Conservation (phyloP, 2,888 invertebrate genomes). For the Andrena praecox region DNA sequence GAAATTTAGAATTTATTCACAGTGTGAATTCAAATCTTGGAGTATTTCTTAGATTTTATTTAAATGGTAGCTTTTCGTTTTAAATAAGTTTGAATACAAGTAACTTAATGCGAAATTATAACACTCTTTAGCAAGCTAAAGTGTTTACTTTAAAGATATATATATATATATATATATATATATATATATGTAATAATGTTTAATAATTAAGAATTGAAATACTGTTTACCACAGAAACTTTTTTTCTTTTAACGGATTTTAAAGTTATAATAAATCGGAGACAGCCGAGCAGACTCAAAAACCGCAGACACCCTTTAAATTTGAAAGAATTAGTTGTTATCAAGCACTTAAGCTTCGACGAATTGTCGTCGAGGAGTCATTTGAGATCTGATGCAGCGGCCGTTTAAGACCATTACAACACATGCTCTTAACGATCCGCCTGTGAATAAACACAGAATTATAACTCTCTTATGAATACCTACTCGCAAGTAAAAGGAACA, state of each 20-base stretch:
- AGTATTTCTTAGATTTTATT: no score
- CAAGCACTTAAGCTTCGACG: slow-evolving; percentile 57
- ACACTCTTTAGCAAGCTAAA: no score
- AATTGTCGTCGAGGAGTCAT: slow-evolving; percentile 47
- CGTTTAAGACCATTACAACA: slow-evolving; percentile 46
- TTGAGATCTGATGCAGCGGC: slow-evolving; percentile 37
- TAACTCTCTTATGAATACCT: slow-evolving; percentile 13
- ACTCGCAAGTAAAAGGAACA: neutral
- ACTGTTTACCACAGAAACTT: no score
- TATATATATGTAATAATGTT: no score
- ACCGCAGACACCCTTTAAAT: slow-evolving; percentile 43
- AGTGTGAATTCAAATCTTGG: no score
- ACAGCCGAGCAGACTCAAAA: slow-evolving; percentile 4
- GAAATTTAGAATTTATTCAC: no score
- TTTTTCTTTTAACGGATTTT: neutral
- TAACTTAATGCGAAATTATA: no score
- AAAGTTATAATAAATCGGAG: neutral
- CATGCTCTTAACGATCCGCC: slow-evolving; percentile 17
- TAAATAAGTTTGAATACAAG: no score
- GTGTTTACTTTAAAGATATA: no score
- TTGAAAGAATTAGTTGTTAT: slow-evolving; percentile 55
- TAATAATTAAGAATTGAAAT: no score
- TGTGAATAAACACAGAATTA: slow-evolving; percentile 26
- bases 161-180: no score
- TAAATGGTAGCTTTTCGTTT: no score